Conservation (phyloP, 2,797 vertebrate species). For the Gymnothorax reevesii region DNA sequence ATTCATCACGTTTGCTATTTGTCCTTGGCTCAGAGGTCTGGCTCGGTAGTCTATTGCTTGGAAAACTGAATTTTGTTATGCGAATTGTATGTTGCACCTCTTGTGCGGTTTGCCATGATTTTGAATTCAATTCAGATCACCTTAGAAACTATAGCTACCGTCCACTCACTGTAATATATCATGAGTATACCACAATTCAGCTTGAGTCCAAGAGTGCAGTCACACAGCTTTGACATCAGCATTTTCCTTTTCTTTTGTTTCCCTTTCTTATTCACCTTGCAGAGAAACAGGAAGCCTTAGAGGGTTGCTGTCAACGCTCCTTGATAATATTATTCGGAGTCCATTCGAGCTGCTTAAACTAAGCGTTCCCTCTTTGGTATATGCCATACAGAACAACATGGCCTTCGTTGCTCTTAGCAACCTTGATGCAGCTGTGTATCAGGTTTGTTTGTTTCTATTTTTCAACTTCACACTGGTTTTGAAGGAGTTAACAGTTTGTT, state of each 20-base stretch:
- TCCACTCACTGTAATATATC: not conserved
- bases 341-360: conserved; percentile 89
- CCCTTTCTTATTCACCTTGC: conserved; percentile 47
- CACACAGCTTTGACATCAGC: not conserved
- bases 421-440: conserved; percentile 94
- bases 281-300: conserved; percentile 84
- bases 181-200: not conserved
- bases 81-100: not conserved
- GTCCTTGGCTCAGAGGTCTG: not conserved
- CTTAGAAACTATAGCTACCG: not conserved
- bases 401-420: conserved; percentile 94
- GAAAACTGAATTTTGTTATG: not conserved
- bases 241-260: conserved; percentile 34
- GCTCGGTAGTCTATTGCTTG: not conserved
- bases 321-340: conserved; percentile 82
- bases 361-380: conserved; percentile 90
- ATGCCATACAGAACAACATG: conserved; percentile 97
- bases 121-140: not conserved
- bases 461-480: not conserved
- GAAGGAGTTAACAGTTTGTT: not conserved
- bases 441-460: conserved; percentile 73
- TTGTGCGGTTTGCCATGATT: not conserved
- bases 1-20: not conserved
- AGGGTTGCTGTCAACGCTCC: conserved; percentile 74
- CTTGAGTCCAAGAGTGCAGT: not conserved